These are phyloP conservation scores for Eidolon dupreanum DNA, from an alignment of 2,797 vertebrate species.

Conservation along the genomic window DNA sequence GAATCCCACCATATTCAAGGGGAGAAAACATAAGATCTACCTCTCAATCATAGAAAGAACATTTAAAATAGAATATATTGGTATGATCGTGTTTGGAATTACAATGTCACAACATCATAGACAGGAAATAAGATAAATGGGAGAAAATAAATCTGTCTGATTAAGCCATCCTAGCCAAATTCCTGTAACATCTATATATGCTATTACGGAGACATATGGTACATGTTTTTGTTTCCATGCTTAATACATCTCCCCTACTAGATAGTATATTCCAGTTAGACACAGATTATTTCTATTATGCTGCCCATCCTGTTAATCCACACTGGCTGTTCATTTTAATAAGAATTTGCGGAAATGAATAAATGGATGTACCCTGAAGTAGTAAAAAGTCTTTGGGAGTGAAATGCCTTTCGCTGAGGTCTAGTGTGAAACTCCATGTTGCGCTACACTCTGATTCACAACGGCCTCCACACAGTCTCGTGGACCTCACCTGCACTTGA, in stretches of 20 bases:
- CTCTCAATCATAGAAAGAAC: background rate
- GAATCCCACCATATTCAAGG: background rate
- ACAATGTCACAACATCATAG: background rate
- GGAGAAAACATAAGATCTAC: background rate
- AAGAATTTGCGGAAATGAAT: background rate
- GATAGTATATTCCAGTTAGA: background rate
- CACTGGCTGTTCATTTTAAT: background rate
- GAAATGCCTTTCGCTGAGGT: background rate
- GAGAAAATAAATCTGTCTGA: background rate
- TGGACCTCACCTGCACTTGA: background rate
- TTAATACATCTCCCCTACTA: background rate
- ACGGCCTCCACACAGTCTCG: accelerated
- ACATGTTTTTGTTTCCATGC: background rate
- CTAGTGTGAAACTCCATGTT: background rate
- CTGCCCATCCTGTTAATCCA: background rate
- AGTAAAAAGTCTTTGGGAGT: background rate
- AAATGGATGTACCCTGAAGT: background rate
- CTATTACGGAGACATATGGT: background rate
- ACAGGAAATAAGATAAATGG: too few species aligned
- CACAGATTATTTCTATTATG: background rate
- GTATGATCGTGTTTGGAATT: background rate
- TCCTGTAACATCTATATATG: background rate
- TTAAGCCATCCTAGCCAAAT: background rate
- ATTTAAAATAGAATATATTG: background rate
- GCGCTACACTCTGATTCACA: background rate